A percentile compares a stretch with the other conserved stretches of the same genome.
Evolutionary conservation across 2,888 invertebrate species (phyloP).

Genomic region (Lasioglossum lativentre): DNA sequence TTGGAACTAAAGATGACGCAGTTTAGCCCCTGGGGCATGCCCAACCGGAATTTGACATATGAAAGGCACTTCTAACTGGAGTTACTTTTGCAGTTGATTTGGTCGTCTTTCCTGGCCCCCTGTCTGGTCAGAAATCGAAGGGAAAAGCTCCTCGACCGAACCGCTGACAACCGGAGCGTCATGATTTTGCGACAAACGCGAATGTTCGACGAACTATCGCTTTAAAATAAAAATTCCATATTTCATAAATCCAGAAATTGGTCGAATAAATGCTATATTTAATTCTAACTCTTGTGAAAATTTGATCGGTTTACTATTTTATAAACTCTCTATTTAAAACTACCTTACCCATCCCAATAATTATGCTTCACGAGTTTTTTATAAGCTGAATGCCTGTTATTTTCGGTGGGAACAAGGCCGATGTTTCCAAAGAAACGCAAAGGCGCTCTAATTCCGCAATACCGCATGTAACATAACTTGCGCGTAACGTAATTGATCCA

Average conservation of each 20-base stretch:
- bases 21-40: background rate
- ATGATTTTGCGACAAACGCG: background rate
- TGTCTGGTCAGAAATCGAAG: background rate
- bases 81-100: constrained; percentile 3
- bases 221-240: background rate
- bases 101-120: background rate
- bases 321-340: no score
- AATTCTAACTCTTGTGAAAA: background rate
- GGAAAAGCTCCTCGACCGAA: background rate
- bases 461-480: background rate
- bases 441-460: background rate
- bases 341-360: background rate
- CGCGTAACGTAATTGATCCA: background rate
- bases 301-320: no score
- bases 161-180: background rate
- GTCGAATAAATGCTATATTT: background rate
- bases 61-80: constrained; percentile 5
- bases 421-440: background rate
- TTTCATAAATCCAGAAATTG: background rate
- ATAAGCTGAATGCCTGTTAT: background rate
- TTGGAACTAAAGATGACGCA: background rate
- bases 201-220: background rate
- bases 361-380: background rate
- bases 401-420: background rate
- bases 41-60: constrained; percentile 11